These are phyloP conservation scores for Drosophila gaucha DNA, from an alignment of 2,888 invertebrate species.

Conservation along the genomic window DNA sequence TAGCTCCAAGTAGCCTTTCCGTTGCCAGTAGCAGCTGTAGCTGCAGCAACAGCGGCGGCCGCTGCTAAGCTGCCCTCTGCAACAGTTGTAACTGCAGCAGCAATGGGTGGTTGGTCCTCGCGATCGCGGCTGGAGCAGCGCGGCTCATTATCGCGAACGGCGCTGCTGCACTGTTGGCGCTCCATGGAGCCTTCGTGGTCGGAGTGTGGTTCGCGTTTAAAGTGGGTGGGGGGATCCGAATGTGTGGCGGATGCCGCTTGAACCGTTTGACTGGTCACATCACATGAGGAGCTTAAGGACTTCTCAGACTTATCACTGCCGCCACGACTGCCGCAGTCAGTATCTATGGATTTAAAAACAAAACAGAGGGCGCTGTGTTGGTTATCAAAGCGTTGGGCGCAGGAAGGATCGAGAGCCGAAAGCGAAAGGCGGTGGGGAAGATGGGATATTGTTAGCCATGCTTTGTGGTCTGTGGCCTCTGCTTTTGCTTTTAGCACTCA, in stretches of 20 bases:
- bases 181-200: constrained; percentile 81
- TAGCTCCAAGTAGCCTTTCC: constrained; percentile 88
- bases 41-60: constrained; percentile 81
- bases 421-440: constrained; percentile 16
- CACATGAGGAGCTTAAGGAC: constrained; percentile 76
- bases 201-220: constrained; percentile 82
- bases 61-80: constrained; percentile 79
- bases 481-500: constrained; percentile 51
- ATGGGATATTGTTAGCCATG: constrained; percentile 57
- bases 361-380: constrained; percentile 81
- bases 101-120: constrained; percentile 84
- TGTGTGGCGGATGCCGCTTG: constrained; percentile 52
- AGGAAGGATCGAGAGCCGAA: constrained; percentile 24
- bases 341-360: constrained; percentile 76
- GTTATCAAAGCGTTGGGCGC: constrained; percentile 71
- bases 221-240: constrained; percentile 82
- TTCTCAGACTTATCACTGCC: constrained; percentile 84
- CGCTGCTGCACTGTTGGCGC: constrained; percentile 61
- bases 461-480: constrained; percentile 36
- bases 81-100: constrained; percentile 76
- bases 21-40: constrained; percentile 81
- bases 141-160: constrained; percentile 58
- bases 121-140: constrained; percentile 76
- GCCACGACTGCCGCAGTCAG: constrained; percentile 82
- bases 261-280: constrained; percentile 60